Conservation (phyloP, 2,888 invertebrate genomes). For the Encarsia formosa region DNA sequence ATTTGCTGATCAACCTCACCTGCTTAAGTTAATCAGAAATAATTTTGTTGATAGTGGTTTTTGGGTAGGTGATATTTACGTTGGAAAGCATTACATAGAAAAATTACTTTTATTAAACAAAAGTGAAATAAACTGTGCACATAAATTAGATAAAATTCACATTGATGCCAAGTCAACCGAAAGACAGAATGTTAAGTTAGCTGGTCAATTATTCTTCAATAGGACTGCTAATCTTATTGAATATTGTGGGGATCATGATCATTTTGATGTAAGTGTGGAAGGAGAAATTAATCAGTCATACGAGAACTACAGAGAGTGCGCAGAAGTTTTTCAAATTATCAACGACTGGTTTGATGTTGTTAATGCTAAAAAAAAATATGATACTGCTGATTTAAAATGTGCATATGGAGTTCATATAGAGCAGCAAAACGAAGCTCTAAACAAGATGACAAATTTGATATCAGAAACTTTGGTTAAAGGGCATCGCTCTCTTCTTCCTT, state of each 20-base stretch:
- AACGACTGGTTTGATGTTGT: constrained; percentile 17
- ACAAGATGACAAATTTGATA: not conserved
- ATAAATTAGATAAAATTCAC: not conserved
- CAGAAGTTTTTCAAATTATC: not conserved
- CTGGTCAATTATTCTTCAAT: constrained; percentile 8
- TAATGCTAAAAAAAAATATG: not conserved
- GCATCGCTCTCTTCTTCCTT: not conserved
- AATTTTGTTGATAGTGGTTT: constrained; percentile 1
- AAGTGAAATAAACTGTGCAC: constrained; percentile 3
- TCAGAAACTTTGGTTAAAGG: not conserved
- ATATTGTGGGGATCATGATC: not conserved
- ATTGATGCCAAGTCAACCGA: not conserved
- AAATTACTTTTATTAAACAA: not conserved
- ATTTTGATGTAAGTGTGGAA: not conserved
- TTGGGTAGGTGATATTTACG: not conserved
- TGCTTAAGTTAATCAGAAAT: constrained; percentile 1
- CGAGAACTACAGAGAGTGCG: not conserved
- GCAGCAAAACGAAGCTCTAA: not conserved
- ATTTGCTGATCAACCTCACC: not conserved
- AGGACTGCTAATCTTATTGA: constrained; percentile 7
- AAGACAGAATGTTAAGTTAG: constrained; percentile 12
- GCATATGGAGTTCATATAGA: constrained; percentile 1
- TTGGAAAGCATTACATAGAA: not conserved
- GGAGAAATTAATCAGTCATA: not conserved
- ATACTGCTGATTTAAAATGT: not conserved